Percentiles rank a stretch among this genome's conserved stretches.
phyloP scores from a whole-genome alignment of 1,140 invertebrate genomes.

The Antheraea mylitta region DNA sequence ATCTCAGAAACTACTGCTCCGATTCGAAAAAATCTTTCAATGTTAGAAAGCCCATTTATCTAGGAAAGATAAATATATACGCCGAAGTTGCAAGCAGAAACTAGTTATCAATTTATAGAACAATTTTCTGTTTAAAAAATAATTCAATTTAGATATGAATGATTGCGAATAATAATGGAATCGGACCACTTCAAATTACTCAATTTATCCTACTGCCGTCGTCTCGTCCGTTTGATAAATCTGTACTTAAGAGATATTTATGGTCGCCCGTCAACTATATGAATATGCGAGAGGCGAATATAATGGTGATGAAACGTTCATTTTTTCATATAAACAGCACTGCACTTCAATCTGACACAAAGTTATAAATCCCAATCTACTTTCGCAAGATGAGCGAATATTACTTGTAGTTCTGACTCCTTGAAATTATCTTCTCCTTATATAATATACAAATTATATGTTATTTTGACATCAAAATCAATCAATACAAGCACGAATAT shows the following conservation, averaged over 20 bases:
- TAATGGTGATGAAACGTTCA: conserved; percentile 53
- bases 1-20: too few species aligned
- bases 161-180: neutral
- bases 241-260: conserved; percentile 52
- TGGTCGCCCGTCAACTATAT: conserved; percentile 50
- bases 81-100: too few species aligned
- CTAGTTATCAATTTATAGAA: too few species aligned
- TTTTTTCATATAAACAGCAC: conserved; percentile 58
- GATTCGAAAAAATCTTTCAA: too few species aligned
- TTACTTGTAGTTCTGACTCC: neutral
- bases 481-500: too few species aligned
- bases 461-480: too few species aligned
- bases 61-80: too few species aligned
- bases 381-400: neutral
- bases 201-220: conserved; percentile 21
- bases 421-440: too few species aligned
- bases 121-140: neutral
- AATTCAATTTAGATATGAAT: neutral
- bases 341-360: neutral
- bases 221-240: conserved; percentile 24
- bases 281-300: conserved; percentile 58
- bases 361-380: neutral
- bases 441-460: too few species aligned
- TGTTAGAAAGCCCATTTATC: too few species aligned
- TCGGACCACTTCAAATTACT: conserved; percentile 20